Evolutionary conservation across 2,888 invertebrate species (phyloP).

Genomic region (Drosophila melanosoma): DNA sequence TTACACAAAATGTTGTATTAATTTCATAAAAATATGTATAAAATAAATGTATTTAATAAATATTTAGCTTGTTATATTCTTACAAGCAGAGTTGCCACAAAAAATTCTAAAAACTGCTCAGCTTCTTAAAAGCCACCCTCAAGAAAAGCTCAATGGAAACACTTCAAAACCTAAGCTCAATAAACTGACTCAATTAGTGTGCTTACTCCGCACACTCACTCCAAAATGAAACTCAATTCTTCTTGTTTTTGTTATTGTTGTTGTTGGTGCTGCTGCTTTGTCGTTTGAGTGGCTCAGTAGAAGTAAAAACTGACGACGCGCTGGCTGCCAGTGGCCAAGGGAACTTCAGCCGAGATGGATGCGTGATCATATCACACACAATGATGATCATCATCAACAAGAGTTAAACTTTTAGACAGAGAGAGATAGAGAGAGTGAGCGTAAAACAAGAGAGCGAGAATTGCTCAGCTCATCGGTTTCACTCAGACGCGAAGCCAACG

Average conservation of each 20-base stretch:
- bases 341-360: conserved; percentile 73
- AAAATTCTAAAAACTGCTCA: neutral
- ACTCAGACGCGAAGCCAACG: conserved; percentile 34
- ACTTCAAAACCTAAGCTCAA: conserved; percentile 7
- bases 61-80: neutral
- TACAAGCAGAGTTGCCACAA: neutral
- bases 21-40: neutral
- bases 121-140: conserved; percentile 38
- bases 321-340: conserved; percentile 75
- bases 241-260: conserved; percentile 2
- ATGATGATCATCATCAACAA: conserved; percentile 56
- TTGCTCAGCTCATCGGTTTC: conserved; percentile 27
- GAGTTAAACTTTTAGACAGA: conserved; percentile 65
- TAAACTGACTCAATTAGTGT: conserved; percentile 47
- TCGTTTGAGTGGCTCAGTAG: conserved; percentile 19
- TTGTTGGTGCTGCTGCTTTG: conserved; percentile 4
- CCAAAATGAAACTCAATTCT: conserved; percentile 43
- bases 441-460: conserved; percentile 2
- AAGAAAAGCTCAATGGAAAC: conserved; percentile 29
- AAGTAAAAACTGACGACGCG: conserved; percentile 68
- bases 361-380: conserved; percentile 62
- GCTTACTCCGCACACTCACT: conserved; percentile 12
- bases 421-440: conserved; percentile 1
- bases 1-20: neutral
- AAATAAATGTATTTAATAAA: neutral